phyloP scores from a whole-genome alignment of 2,797 vertebrate genomes.

The Pseudocheirus occidentalis region DNA sequence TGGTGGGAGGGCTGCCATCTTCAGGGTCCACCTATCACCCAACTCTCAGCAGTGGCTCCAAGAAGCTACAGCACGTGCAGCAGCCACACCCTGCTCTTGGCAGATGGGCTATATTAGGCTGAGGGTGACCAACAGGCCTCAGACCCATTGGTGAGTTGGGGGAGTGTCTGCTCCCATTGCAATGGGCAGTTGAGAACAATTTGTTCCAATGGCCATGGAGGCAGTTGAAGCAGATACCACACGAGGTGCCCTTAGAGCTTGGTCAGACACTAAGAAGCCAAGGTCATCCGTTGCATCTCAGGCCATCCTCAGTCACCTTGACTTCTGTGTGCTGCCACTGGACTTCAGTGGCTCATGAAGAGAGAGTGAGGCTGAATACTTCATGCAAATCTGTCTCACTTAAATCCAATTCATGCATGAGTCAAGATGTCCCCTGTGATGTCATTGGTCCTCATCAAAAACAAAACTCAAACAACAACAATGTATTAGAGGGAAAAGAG shows the following conservation, averaged over 20 bases:
- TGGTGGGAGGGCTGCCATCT: neutral
- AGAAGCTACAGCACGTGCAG: neutral
- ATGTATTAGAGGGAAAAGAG: conserved; percentile 1
- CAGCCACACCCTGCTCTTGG: neutral
- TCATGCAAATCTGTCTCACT: neutral
- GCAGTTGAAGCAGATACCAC: neutral
- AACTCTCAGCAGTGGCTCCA: neutral
- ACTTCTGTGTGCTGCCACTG: neutral
- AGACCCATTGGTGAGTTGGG: neutral
- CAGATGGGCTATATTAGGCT: neutral
- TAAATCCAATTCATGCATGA: neutral
- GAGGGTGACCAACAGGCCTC: neutral
- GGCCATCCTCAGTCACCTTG: neutral
- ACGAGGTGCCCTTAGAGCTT: neutral
- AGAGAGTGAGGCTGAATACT: neutral
- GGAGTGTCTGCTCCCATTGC: neutral
- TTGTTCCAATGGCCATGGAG: neutral
- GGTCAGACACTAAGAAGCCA: neutral
- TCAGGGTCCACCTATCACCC: neutral
- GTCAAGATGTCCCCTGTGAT: neutral
- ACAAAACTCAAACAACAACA: neutral
- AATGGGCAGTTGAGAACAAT: neutral
- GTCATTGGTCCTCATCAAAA: neutral
- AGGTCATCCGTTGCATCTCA: neutral
- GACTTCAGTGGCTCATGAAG: neutral